A percentile compares a stretch with the other conserved stretches of the same genome.
phyloP scores from a whole-genome alignment of 2,113 vertebrate genomes.

The Cebus imitator region DNA sequence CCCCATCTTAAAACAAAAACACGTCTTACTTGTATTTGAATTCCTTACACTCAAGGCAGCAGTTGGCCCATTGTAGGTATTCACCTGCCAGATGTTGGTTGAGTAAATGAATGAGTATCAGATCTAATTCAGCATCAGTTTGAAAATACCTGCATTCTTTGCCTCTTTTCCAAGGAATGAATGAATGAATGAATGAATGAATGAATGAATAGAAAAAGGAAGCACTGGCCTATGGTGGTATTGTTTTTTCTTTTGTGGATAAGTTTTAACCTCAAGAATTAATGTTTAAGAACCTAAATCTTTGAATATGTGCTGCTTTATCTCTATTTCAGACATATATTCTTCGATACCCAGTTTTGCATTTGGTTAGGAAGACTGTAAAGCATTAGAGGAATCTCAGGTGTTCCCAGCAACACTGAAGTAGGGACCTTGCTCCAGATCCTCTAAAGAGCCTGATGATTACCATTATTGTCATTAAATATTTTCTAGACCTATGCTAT shows the following conservation, averaged over 20 bases:
- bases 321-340: neutral
- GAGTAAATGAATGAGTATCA: neutral
- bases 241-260: neutral
- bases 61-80: neutral
- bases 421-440: neutral
- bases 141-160: conserved; percentile 36
- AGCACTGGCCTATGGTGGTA: neutral
- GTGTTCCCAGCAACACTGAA: neutral
- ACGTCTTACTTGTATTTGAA: neutral
- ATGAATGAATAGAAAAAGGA: neutral
- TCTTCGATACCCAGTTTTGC: neutral
- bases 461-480: neutral
- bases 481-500: neutral
- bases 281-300: conserved; percentile 25
- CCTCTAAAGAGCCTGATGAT: neutral
- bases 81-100: neutral
- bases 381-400: neutral
- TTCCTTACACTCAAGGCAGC: neutral
- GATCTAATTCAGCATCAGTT: conserved; percentile 21
- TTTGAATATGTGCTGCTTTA: conserved; percentile 2
- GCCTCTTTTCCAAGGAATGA: neutral
- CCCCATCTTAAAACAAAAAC: too few relatives aligned
- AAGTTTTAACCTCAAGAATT: conserved; percentile 20
- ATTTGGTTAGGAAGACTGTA: neutral
- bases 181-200: neutral